phyloP scores from a whole-genome alignment of 2,888 invertebrate genomes.

The Eumerus sabulonum region DNA sequence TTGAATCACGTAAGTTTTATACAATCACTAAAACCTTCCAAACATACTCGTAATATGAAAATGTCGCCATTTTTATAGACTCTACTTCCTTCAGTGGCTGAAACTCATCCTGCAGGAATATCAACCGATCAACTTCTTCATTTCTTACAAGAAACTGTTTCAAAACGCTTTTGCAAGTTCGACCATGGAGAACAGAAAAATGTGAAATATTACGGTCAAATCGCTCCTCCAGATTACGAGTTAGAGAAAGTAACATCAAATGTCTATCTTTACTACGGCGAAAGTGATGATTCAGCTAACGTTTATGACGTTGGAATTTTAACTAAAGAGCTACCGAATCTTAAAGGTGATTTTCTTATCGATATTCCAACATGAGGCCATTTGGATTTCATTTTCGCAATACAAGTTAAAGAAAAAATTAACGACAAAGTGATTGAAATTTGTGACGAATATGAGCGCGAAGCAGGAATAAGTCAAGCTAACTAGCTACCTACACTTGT shows the following conservation, averaged over 20 bases:
- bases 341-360: conserved; percentile 18
- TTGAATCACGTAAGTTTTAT: conserved; percentile 71
- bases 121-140: conserved; percentile 75
- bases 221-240: conserved; percentile 72
- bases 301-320: conserved; percentile 70
- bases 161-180: conserved; percentile 72
- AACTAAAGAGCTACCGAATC: conserved; percentile 60
- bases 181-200: conserved; percentile 73
- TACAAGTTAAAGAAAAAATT: conserved; percentile 47
- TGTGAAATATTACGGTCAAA: conserved; percentile 68
- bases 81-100: conserved; percentile 71
- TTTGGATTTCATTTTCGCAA: conserved; percentile 51
- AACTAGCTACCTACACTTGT: background rate
- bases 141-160: conserved; percentile 71
- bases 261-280: conserved; percentile 72
- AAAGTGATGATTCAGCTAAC: conserved; percentile 72
- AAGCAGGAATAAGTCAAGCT: background rate
- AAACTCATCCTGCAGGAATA: conserved; percentile 75
- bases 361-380: conserved; percentile 43
- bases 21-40: no score
- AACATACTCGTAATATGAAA: no score
- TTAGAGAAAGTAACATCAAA: conserved; percentile 71
- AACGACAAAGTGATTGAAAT: conserved; percentile 54
- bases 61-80: no score
- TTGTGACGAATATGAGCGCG: conserved; percentile 70